Base-by-base conservation (phyloP, 2,888 invertebrate species). In the Scaptomyza caliginosa region DNA sequence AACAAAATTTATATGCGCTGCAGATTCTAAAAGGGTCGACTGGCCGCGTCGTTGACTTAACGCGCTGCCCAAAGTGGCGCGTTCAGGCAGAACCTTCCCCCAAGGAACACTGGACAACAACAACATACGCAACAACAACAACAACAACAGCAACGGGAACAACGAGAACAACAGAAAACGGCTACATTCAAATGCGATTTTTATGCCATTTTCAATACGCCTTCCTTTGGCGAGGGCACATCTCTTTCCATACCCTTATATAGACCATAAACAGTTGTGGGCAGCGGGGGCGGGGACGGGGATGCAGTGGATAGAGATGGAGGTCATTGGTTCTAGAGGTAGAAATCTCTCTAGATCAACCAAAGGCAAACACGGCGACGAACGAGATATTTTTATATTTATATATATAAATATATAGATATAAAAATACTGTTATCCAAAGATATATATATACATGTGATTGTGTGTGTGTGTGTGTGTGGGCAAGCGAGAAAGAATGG, bases 151-250 rank as follows among this genome's bases (percentile, higher is more conserved):
- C 11, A 55, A 60, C 32, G 11, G 43, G 17, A 13, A 39, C 52
- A 50, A 36, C 23, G 30, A 34, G 34, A 34, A 34, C 34, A 34
- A 34, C 16, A 34, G 34, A 34, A 34, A 34, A 34, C 39, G 48
- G 60, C 62, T 70, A 77, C 79, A 87, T 87, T 88, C 86, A 88
- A 87, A 87, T 87, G 86, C 84, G 88, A 88, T 86, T 86, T 86
- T 87, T 86, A 88, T 84, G 86, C 80, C 77, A 82, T 79, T 88
- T 79, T 88, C 89, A 86, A 87, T 88, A 87, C 80, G 63, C 75
- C 78, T 57, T 55, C 71, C 70, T 68, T 72, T 67, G 70, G 60
- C 52, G 36, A 17, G 42, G 43, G 48, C 11, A 32, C 28, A 45
- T 17, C 43, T 13, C 13, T 32, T 8, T 8, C 17, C 23, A 17